phyloP scores from a whole-genome alignment of 1,140 invertebrate species.

The Chionoecetes opilio region DNA sequence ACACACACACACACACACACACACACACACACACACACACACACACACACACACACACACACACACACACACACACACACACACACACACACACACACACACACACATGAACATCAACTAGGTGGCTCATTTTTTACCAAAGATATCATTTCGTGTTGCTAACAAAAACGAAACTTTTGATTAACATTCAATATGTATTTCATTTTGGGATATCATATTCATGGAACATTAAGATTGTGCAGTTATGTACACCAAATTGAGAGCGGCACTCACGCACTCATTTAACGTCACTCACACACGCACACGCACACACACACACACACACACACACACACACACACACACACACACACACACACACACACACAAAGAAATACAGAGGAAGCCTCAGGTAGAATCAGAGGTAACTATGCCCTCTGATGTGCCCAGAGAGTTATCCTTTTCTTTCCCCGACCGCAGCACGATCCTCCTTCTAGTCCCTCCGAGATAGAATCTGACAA shows the following conservation, averaged over 20 bases:
- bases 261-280: not conserved
- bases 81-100: conserved; percentile 27
- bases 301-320: conserved; percentile 8
- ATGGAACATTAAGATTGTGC: not conserved
- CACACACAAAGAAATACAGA: not conserved
- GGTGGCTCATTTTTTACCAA: not conserved
- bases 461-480: not conserved
- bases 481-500: too few species aligned
- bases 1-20: too few species aligned
- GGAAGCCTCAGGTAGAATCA: too few species aligned
- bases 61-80: conserved; percentile 20
- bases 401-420: too few species aligned
- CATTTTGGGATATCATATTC: not conserved
- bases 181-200: not conserved
- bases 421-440: too few species aligned
- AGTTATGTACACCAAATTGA: not conserved
- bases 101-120: not conserved
- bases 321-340: conserved; percentile 18
- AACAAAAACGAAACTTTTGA: not conserved
- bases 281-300: not conserved
- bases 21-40: conserved; percentile 3
- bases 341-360: conserved; percentile 18
- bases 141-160: not conserved
- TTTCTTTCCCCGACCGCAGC: not conserved
- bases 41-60: conserved; percentile 18